Percentiles rank a stretch among this genome's conserved stretches.
Evolutionary conservation across 2,888 invertebrate genomes (phyloP).

Genomic region (Limnephilus marmoratus): DNA sequence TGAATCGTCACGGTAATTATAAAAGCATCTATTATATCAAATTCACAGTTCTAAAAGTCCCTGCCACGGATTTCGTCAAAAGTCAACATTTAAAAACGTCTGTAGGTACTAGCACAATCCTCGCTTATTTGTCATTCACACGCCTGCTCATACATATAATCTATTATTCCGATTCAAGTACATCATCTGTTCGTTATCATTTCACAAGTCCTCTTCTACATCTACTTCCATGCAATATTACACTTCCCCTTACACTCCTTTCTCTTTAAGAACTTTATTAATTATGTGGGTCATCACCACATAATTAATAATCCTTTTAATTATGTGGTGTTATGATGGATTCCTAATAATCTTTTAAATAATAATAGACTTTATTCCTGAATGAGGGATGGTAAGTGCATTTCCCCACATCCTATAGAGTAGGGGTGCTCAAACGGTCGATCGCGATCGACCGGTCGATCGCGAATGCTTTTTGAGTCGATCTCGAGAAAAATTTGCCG

Average conservation of each 20-base stretch:
- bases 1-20: no score
- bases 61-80: not conserved
- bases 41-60: not conserved
- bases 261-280: not conserved
- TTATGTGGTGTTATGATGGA: no score
- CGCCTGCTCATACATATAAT: not conserved
- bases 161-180: not conserved
- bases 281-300: not conserved
- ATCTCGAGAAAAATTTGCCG: no score
- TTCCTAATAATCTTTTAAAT: no score
- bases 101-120: not conserved
- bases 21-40: not conserved
- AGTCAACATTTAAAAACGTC: not conserved
- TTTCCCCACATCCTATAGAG: no score
- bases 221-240: not conserved
- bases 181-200: not conserved
- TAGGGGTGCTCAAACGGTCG: no score
- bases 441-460: no score
- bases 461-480: no score
- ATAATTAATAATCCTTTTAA: no score
- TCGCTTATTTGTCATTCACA: not conserved
- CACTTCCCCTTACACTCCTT: not conserved
- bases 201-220: not conserved
- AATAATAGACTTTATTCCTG: no score
- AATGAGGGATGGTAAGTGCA: no score